Conservation (phyloP, 92 coral and sea anemone species). For the Epizoanthus fatuus region DNA sequence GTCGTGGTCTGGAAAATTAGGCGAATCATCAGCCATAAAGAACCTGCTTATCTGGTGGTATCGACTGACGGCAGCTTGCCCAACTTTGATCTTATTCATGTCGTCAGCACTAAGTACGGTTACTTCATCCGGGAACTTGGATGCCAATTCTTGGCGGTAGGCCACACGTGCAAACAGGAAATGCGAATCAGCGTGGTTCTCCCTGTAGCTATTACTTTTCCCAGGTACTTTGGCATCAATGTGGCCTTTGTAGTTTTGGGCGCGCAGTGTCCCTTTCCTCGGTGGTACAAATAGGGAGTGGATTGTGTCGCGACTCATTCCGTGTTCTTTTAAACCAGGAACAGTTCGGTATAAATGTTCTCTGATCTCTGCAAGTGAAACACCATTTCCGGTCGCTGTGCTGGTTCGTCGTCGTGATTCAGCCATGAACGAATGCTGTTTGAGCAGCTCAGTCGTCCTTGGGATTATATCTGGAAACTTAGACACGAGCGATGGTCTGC, state of each 20-base stretch:
- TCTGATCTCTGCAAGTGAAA: constrained; percentile 18
- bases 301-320: constrained; percentile 14
- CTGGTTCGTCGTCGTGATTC: constrained; percentile 10
- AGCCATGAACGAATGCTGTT: constrained; percentile 27
- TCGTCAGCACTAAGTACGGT: not conserved
- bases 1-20: constrained; percentile 35
- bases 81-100: constrained; percentile 26
- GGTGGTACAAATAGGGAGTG: constrained; percentile 26
- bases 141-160: constrained; percentile 1
- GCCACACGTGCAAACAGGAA: constrained; percentile 21
- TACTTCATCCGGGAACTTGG: not conserved
- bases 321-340: constrained; percentile 27
- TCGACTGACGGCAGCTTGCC: constrained; percentile 34
- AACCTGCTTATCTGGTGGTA: constrained; percentile 25
- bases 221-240: constrained; percentile 36
- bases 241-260: constrained; percentile 16
- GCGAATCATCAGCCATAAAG: constrained; percentile 23
- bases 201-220: constrained; percentile 11
- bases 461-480: constrained; percentile 33
- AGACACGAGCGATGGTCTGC: constrained; percentile 15
- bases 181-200: not conserved
- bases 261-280: not conserved
- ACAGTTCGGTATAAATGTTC: constrained; percentile 31
- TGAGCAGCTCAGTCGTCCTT: constrained; percentile 16
- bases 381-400: constrained; percentile 34